Evolutionary conservation across 2,888 invertebrate species (phyloP), one percentile per base, ranked within the genome.

Genomic region (Leptinotarsa tumamoca): DNA sequence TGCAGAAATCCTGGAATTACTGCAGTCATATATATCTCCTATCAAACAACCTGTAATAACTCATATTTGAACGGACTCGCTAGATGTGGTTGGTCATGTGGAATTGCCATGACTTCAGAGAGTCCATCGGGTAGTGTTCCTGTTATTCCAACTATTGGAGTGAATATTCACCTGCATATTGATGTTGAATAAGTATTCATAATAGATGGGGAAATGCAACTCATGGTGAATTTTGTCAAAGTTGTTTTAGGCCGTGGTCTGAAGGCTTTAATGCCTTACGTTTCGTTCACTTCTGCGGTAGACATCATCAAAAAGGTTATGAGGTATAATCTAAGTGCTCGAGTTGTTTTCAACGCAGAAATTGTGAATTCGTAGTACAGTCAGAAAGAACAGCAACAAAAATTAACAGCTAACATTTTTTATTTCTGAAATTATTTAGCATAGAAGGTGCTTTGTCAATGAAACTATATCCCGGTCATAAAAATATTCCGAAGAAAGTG

Each of bases 1-100:
- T 73, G 54, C 67, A 54, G 72, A 67, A 72, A 70, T 75, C 56
- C 72, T 27, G 69, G 72, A 58, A 69, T 54, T 71, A 66, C 72
- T 69, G 69, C 67, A 69, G 63, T 69, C 72, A 27, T 68, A 71
- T 72, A 50, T 43, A 74, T 56, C 21, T 71, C 56, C 15, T 61
- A 72, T 67, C 67, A 18, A 43, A 50, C 49, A 72, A 51, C 67
- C 54, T 54, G 56, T 52, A 72, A 72, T 72, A 67, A 72, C 54
- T 72, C 56, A 72, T 21, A 51, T 67, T 67, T 67, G 58, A 71
- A 52, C 50, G 13, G 33, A 63, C 43, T 63, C 63, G 63, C 33
- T 50, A 1, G 33, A 17, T 63, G 27, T 43, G 63, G 27, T 63
- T 43, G 63, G 17, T 33, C 13, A 58, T 18, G n/a, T 17, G 54